Conservation (phyloP, 1,140 invertebrate genomes). For the Saxidomus purpurata region DNA sequence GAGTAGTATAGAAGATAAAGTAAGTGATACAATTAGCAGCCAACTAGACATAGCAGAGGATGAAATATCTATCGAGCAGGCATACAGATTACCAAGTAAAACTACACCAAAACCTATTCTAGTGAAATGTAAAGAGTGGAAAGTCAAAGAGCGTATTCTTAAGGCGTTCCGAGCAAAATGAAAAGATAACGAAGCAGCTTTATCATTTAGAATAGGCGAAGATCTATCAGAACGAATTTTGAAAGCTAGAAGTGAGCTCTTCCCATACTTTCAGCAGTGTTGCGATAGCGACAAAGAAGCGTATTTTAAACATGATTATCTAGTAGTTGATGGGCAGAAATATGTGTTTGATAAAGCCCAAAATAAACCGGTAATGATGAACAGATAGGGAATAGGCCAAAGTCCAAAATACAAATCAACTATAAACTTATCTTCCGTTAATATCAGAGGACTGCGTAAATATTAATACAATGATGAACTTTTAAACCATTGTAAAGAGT, state of each 20-base stretch:
- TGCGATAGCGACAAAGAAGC: neutral
- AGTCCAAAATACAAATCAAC: neutral
- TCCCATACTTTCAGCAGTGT: slow-evolving; percentile 14
- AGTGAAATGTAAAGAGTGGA: neutral
- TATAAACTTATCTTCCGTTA: slow-evolving; percentile 9
- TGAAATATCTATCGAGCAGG: neutral
- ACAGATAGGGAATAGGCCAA: slow-evolving; percentile 11
- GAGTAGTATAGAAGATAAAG: neutral
- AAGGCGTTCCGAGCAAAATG: neutral
- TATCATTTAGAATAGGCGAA: slow-evolving; percentile 23
- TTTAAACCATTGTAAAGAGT: neutral
- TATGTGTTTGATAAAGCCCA: slow-evolving; percentile 1
- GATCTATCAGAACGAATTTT: slow-evolving; percentile 12
- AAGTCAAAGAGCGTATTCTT: slow-evolving; percentile 24
- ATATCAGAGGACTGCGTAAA: neutral
- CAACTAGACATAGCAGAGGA: neutral
- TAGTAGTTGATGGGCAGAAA: neutral
- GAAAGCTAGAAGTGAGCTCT: neutral
- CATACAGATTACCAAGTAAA: slow-evolving; percentile 4
- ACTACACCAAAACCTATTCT: slow-evolving; percentile 23
- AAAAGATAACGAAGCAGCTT: neutral
- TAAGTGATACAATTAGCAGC: neutral
- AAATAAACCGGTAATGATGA: neutral
- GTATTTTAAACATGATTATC: slow-evolving; percentile 19
- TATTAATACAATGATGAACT: neutral